phyloP scores from a whole-genome alignment of 2,113 vertebrate genomes.

The Larimichthys crocea region DNA sequence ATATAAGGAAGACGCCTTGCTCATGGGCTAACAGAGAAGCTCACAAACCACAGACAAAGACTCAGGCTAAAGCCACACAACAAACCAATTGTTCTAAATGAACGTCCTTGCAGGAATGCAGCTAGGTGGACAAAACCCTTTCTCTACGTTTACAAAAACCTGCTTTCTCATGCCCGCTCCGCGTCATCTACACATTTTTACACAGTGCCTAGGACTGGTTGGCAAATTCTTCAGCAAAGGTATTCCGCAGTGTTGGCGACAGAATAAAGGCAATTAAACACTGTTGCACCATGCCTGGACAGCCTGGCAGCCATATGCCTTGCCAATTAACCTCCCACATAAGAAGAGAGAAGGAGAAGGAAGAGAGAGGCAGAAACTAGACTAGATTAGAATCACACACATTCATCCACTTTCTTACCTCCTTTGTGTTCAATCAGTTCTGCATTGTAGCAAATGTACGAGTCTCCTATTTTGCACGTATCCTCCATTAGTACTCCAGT shows the following conservation, averaged over 20 bases:
- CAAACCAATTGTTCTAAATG: slow-evolving; percentile 71
- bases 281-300: slow-evolving; percentile 60
- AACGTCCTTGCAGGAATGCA: slow-evolving; percentile 71
- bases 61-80: slow-evolving; percentile 69
- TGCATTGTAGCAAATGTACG: slow-evolving; percentile 40
- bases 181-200: slow-evolving; percentile 55
- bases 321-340: slow-evolving; percentile 68
- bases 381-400: slow-evolving; percentile 58
- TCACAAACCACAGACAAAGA: slow-evolving; percentile 73
- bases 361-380: slow-evolving; percentile 25
- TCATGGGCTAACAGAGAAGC: slow-evolving; percentile 71
- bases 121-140: slow-evolving; percentile 73
- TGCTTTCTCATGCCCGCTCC: slow-evolving; percentile 34
- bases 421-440: slow-evolving; percentile 62
- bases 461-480: slow-evolving; percentile 54
- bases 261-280: slow-evolving; percentile 71
- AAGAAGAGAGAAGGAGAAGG: slow-evolving; percentile 24
- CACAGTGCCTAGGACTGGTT: slow-evolving; percentile 37
- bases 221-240: slow-evolving; percentile 54
- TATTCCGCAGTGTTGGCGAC: slow-evolving; percentile 65
- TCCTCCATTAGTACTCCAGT: slow-evolving; percentile 34
- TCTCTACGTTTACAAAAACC: slow-evolving; percentile 57
- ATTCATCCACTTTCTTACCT: slow-evolving; percentile 38
- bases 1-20: slow-evolving; percentile 70
- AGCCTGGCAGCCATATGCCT: slow-evolving; percentile 47